These are phyloP conservation scores for Pygmarrhopalites habei DNA, from an alignment of 1,140 invertebrate species.

Conservation along the genomic window DNA sequence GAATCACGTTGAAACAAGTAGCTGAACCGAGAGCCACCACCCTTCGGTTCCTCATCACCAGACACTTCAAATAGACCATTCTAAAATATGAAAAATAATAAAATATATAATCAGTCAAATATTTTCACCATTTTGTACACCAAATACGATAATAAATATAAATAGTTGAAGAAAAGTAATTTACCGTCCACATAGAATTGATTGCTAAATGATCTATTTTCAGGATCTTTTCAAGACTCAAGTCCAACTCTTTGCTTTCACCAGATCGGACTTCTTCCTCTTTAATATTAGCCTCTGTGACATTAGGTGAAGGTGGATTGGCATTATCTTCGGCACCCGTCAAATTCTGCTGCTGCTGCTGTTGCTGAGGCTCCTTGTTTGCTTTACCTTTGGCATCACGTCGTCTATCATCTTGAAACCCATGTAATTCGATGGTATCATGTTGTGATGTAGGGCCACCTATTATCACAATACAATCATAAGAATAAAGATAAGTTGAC, in stretches of 20 bases:
- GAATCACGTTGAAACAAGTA: constrained; percentile 57
- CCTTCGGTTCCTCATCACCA: constrained; percentile 44
- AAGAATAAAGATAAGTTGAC: background rate
- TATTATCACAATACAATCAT: constrained; percentile 46
- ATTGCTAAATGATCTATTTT: constrained; percentile 20
- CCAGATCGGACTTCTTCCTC: constrained; percentile 24
- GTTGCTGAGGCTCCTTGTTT: background rate
- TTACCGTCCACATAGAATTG: too few species aligned
- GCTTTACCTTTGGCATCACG: too few species aligned
- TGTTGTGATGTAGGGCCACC: constrained; percentile 79
- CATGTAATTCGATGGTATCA: constrained; percentile 86
- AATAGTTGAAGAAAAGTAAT: background rate
- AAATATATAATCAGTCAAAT: background rate
- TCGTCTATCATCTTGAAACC: constrained; percentile 64
- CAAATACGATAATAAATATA: background rate
- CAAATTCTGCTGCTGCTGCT: too few species aligned
- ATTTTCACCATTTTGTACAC: background rate
- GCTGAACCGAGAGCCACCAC: constrained; percentile 54
- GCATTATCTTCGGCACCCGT: background rate
- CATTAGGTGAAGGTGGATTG: background rate
- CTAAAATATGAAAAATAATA: constrained; percentile 43
- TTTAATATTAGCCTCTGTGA: constrained; percentile 9
- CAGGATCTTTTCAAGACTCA: constrained; percentile 60
- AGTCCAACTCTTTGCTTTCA: constrained; percentile 44
- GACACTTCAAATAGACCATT: constrained; percentile 51